phyloP scores from a whole-genome alignment of 2,113 vertebrate species.

The Echinops telfairi region DNA sequence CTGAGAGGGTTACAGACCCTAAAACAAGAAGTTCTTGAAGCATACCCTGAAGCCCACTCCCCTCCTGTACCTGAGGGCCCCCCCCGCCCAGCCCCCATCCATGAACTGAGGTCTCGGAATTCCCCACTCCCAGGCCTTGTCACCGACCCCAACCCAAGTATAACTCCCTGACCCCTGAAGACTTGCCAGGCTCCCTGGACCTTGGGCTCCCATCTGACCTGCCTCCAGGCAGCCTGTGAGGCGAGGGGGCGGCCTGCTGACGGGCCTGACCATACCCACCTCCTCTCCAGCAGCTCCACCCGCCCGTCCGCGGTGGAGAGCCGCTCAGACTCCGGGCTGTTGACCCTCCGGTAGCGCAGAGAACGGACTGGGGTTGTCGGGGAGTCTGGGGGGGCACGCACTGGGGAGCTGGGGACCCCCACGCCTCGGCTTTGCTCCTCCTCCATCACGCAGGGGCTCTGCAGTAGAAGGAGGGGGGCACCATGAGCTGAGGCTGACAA shows the following conservation, averaged over 20 bases:
- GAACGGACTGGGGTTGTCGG: conserved; percentile 93
- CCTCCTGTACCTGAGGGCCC: background rate
- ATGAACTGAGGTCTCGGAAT: background rate
- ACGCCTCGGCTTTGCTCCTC: conserved; percentile 93
- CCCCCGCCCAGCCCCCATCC: accelerated
- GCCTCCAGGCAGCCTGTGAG: background rate
- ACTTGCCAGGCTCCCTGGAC: background rate
- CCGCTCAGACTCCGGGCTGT: conserved; percentile 96
- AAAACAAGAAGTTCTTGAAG: conserved; percentile 20
- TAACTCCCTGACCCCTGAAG: background rate
- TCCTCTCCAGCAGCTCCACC: conserved; percentile 92
- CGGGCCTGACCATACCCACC: conserved; percentile 84
- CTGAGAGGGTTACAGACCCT: no score
- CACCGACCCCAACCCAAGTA: background rate
- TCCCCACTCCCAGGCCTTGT: background rate
- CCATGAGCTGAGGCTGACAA: background rate
- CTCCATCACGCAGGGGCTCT: conserved; percentile 93
- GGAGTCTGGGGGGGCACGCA: conserved; percentile 93
- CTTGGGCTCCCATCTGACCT: background rate
- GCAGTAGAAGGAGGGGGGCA: conserved; percentile 54
- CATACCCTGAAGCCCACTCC: background rate
- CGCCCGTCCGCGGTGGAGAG: conserved; percentile 94
- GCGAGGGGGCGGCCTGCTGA: background rate
- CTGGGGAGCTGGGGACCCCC: conserved; percentile 91
- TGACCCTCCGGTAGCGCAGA: conserved; percentile 93